Evolutionary conservation across 2,797 vertebrate species (phyloP).

Genomic region (Erithacus rubecula): DNA sequence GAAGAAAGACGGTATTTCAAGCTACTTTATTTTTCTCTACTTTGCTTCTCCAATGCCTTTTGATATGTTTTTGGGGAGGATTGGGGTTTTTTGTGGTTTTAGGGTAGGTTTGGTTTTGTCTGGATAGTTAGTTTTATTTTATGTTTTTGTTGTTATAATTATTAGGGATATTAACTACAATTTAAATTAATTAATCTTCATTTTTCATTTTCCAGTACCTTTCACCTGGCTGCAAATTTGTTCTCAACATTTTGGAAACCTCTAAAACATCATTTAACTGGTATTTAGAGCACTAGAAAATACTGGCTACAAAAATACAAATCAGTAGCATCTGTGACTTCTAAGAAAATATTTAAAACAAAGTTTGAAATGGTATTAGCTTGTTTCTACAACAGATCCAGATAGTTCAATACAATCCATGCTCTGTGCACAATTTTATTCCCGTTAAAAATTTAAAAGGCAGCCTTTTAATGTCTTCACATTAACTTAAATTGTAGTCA

Average conservation of each 20-base stretch:
- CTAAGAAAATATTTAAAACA: constrained; percentile 29
- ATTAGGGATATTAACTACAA: not conserved
- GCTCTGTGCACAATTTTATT: not conserved
- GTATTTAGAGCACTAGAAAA: not conserved
- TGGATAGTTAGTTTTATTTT: not conserved
- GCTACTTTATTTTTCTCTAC: not conserved
- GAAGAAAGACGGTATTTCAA: not conserved
- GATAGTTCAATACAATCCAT: not conserved
- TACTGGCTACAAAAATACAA: not conserved
- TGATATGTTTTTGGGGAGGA: not conserved
- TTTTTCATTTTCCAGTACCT: not conserved
- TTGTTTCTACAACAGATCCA: constrained; percentile 10
- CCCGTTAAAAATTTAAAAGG: constrained; percentile 64
- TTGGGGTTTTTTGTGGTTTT: not conserved
- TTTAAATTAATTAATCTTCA: not conserved
- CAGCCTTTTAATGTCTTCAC: constrained; percentile 33
- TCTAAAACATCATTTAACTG: not conserved
- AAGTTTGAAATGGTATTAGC: constrained; percentile 19
- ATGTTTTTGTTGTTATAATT: not conserved
- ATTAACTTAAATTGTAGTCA: constrained; percentile 43
- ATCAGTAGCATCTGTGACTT: constrained; percentile 6
- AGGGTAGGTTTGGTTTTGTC: not conserved
- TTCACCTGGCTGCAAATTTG: not conserved
- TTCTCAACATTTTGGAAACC: not conserved
- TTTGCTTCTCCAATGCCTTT: not conserved